phyloP scores from a whole-genome alignment of 1,140 invertebrate genomes.

The Mesaphorura yosii region DNA sequence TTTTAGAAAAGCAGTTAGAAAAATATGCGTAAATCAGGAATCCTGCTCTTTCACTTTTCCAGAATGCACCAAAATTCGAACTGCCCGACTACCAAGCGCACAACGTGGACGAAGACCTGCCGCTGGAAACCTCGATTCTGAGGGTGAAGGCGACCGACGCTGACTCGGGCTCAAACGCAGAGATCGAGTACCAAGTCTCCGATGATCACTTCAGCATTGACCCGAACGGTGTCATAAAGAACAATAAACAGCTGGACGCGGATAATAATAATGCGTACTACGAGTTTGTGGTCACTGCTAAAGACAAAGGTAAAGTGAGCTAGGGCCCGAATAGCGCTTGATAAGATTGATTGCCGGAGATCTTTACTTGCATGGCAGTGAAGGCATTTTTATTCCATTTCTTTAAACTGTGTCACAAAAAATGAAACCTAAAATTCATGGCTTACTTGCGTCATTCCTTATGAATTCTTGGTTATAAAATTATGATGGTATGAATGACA shows the following conservation, averaged over 20 bases:
- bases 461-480: conserved; percentile 1
- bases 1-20: background rate
- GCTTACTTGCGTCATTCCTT: no score
- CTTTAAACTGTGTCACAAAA: no score
- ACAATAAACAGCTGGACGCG: conserved; percentile 84
- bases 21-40: no score
- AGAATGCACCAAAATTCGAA: conserved; percentile 79
- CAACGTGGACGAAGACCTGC: conserved; percentile 86
- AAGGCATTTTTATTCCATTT: background rate
- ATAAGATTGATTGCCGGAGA: no score
- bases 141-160: conserved; percentile 86
- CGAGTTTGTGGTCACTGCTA: conserved; percentile 81
- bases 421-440: no score
- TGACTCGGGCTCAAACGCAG: conserved; percentile 82
- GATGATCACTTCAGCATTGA: conserved; percentile 89
- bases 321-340: background rate
- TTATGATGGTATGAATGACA: no score
- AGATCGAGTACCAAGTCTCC: conserved; percentile 82
- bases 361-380: background rate
- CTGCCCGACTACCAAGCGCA: conserved; percentile 89
- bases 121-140: conserved; percentile 75
- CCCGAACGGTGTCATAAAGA: conserved; percentile 77
- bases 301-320: conserved; percentile 60
- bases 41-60: conserved; percentile 5
- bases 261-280: conserved; percentile 95